Percentiles rank a stretch among this genome's conserved stretches.
Conservation (phyloP, 2,888 invertebrate species). For the Apantesis nais region DNA sequence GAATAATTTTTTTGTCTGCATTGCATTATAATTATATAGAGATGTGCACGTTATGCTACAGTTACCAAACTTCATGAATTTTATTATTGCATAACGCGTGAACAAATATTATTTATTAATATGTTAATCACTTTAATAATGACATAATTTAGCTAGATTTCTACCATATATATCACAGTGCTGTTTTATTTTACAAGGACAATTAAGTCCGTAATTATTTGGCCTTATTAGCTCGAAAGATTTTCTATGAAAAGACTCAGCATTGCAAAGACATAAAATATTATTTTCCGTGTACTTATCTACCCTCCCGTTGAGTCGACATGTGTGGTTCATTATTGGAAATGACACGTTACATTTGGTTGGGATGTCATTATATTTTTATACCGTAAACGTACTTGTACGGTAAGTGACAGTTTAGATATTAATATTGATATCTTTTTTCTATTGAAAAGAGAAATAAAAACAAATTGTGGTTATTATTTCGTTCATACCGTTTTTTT, state of each 20-base stretch:
- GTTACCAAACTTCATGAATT: background rate
- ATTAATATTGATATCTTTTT: slow-evolving; percentile 1
- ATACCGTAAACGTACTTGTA: slow-evolving; percentile 14
- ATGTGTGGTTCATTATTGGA: slow-evolving; percentile 65
- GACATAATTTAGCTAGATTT: background rate
- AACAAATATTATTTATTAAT: background rate
- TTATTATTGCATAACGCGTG: background rate
- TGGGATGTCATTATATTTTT: slow-evolving; percentile 28
- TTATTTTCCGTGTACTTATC: slow-evolving; percentile 44
- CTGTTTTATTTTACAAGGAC: background rate
- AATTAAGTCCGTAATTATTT: background rate
- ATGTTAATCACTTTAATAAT: background rate
- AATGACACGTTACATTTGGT: slow-evolving; percentile 57
- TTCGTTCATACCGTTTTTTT: background rate
- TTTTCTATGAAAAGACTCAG: background rate
- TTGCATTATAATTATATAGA: background rate
- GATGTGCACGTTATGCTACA: background rate
- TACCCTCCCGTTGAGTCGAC: slow-evolving; percentile 51
- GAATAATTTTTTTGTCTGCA: too few species aligned
- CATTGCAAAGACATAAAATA: slow-evolving; percentile 13
- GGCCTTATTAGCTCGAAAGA: background rate
- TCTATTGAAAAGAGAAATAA: background rate
- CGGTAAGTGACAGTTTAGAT: background rate
- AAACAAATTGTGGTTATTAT: background rate
- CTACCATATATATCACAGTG: background rate